Base-by-base conservation (phyloP, 2,888 invertebrate genomes). In the Furcula furcula region DNA sequence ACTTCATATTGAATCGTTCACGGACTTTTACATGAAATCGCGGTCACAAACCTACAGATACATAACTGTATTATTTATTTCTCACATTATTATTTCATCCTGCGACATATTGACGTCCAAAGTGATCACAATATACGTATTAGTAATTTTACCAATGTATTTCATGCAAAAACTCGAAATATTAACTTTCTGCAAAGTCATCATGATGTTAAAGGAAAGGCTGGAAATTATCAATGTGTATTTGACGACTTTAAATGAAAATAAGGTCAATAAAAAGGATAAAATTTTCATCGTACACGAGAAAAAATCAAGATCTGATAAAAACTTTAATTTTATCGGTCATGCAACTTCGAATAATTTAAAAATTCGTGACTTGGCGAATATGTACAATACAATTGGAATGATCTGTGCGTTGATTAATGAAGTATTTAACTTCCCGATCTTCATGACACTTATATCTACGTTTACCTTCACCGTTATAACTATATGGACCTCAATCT, bases 401-500 rank as follows among this genome's bases (percentile, higher is more conserved):
- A 69, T 66, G 22, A 55, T 64, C 16, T 68, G 66, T 40, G 36
- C 22, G 6, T 43, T 68, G 36, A 61, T 80, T 20, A 83, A 79
- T 29, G 41, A 65, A 15, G 53, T 71, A 7, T 83, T 72, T 38
- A 76, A 81, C 40, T 76, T 73, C 12, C 73, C 76, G 48, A 72
- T 81, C 11, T 72, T 83, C 13, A 72, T 77, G 67, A 67, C 64
- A 7, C 55, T 81, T 1, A 57, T 77, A 4, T 69, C 71, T 14
- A 70, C 77, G 0, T 82, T 82, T 31, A 46, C 54, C 0, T 75
- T 55, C 30, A 70, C 76, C n/a, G 55, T 83, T 4, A 62, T 74
- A 1, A 67, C 71, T 1, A 72, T 81, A 33, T 79, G 75, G 72
- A 59, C 63, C 0, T 62, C 73, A 0, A 40, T 81, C 1, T 73